These are phyloP conservation scores for Clarias macrocephalus DNA, from an alignment of 2,113 vertebrate species.

Conservation along the genomic window DNA sequence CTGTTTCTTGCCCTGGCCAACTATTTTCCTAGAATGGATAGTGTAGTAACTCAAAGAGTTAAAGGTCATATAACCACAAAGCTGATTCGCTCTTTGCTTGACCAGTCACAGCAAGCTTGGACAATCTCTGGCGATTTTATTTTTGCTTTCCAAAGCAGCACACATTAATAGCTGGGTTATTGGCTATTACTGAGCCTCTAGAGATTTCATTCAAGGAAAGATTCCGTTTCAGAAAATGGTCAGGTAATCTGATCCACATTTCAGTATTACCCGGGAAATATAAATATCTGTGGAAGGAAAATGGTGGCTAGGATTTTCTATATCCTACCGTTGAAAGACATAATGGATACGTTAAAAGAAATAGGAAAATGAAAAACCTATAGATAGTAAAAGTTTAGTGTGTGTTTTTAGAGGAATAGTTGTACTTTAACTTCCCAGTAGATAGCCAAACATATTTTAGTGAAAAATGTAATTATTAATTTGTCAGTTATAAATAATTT, in stretches of 20 bases:
- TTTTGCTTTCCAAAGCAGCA: conserved; percentile 64
- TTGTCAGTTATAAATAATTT: too few relatives aligned
- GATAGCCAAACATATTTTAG: not conserved
- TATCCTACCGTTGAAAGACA: not conserved
- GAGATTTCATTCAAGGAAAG: conserved; percentile 63
- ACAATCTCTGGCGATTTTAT: conserved; percentile 61
- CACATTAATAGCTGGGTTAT: conserved; percentile 67
- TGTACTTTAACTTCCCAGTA: not conserved
- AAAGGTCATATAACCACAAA: conserved; percentile 71
- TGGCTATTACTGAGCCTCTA: conserved; percentile 59
- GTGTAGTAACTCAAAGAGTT: conserved; percentile 56
- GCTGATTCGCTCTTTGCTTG: conserved; percentile 68
- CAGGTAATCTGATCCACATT: conserved; percentile 51
- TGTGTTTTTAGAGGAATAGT: not conserved
- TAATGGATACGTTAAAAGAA: not conserved
- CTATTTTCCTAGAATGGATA: conserved; percentile 61
- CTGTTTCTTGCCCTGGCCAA: conserved; percentile 67
- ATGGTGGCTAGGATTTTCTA: conserved; percentile 3
- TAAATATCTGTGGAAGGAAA: conserved; percentile 42
- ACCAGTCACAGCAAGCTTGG: conserved; percentile 63
- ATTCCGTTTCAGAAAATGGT: conserved; percentile 58
- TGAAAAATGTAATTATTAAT: not conserved
- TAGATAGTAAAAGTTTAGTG: conserved; percentile 6
- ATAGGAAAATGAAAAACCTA: not conserved
- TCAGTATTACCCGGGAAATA: conserved; percentile 49